Evolutionary conservation across 2,113 vertebrate genomes (phyloP).

Genomic region (Grantiella picta): DNA sequence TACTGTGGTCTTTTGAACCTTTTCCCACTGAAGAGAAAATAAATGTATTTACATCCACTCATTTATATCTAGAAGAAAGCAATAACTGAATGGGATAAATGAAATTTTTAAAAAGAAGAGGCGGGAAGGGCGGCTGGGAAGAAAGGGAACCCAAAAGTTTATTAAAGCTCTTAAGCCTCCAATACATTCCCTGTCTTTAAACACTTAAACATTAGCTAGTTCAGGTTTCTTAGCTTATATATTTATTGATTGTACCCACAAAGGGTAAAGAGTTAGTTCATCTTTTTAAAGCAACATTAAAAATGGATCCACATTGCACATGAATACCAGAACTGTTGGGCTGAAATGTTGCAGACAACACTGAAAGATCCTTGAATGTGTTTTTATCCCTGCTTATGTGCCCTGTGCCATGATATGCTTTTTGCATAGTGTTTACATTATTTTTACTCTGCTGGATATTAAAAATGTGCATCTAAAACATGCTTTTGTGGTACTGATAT

Average conservation of each 20-base stretch:
- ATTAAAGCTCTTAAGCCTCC: neutral
- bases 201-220: neutral
- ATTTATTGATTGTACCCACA: neutral
- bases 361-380: neutral
- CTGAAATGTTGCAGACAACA: neutral
- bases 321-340: neutral
- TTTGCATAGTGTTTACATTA: neutral
- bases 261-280: neutral
- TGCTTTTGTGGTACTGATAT: neutral
- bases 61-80: neutral
- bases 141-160: neutral
- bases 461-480: neutral
- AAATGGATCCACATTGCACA: neutral
- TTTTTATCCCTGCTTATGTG: neutral
- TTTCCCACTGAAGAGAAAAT: neutral
- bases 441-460: neutral
- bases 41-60: neutral
- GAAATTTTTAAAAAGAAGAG: neutral
- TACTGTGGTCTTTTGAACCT: neutral
- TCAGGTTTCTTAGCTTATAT: neutral
- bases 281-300: neutral
- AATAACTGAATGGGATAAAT: neutral
- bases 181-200: neutral
- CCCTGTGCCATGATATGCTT: neutral
- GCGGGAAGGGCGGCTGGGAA: neutral